These are phyloP conservation scores for Tympanoctomys barrerae DNA, from an alignment of 2,797 vertebrate species.

Conservation along the genomic window DNA sequence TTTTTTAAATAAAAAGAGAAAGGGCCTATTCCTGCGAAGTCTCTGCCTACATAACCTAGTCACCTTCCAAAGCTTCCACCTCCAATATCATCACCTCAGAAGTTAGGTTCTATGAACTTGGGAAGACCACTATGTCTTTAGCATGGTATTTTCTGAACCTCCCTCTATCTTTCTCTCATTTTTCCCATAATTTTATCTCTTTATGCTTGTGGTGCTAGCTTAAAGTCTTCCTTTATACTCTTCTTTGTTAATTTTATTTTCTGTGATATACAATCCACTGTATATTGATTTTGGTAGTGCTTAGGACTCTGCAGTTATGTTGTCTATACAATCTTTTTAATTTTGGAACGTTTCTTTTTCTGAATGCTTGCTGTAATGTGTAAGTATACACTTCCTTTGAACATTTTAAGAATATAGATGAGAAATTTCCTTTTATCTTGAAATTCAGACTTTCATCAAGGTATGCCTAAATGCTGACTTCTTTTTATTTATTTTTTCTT, in stretches of 20 bases:
- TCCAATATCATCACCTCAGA: neutral
- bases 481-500: neutral
- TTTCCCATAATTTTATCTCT: neutral
- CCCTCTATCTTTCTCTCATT: constrained; percentile 3
- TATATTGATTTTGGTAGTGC: neutral
- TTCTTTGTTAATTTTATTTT: neutral
- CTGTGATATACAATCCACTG: neutral
- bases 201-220: neutral
- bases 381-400: neutral
- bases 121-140: neutral
- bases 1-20: too few species aligned
- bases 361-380: neutral
- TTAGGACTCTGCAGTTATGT: neutral
- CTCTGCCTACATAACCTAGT: neutral
- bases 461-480: neutral
- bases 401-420: neutral
- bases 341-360: neutral
- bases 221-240: neutral
- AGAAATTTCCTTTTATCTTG: neutral
- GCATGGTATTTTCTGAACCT: neutral
- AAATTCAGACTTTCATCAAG: constrained; percentile 4
- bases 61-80: neutral
- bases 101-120: neutral
- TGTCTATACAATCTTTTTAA: neutral
- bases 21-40: neutral